Conservation (phyloP, 2,797 vertebrate genomes). For the Selene dorsalis region DNA sequence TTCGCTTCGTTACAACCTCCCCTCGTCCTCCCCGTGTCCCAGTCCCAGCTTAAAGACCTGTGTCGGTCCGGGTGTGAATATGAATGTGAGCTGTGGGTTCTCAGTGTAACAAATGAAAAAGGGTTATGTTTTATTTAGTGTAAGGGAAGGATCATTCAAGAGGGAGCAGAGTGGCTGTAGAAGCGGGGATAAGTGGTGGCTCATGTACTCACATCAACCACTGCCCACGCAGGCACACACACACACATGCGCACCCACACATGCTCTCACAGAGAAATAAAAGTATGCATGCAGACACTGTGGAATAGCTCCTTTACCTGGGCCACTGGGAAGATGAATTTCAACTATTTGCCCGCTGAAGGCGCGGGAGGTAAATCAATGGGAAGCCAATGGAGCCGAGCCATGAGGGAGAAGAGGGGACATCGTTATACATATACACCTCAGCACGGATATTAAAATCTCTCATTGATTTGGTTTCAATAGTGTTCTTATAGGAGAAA, state of each 20-base stretch:
- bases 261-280: constrained; percentile 19
- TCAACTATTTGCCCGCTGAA: constrained; percentile 54
- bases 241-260: constrained; percentile 27
- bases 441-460: constrained; percentile 63
- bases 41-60: constrained; percentile 51
- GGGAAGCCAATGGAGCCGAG: constrained; percentile 42
- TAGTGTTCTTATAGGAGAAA: constrained; percentile 48
- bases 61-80: constrained; percentile 56
- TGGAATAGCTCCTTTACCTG: constrained; percentile 41
- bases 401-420: constrained; percentile 31
- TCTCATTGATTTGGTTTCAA: constrained; percentile 69
- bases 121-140: constrained; percentile 80
- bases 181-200: constrained; percentile 62
- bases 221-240: constrained; percentile 12
- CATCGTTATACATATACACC: constrained; percentile 28
- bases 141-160: constrained; percentile 67
- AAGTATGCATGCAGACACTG: constrained; percentile 41
- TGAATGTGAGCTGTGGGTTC: constrained; percentile 61
- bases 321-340: constrained; percentile 68
- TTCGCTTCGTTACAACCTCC: constrained; percentile 51
- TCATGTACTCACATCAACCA: constrained; percentile 34
- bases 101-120: constrained; percentile 65
- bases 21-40: constrained; percentile 46
- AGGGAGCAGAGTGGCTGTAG: constrained; percentile 68
- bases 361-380: constrained; percentile 74